Evolutionary conservation across 2,888 invertebrate genomes (phyloP), one percentile per base, ranked within the genome.

Genomic region (Caenorhabditis angaria): DNA sequence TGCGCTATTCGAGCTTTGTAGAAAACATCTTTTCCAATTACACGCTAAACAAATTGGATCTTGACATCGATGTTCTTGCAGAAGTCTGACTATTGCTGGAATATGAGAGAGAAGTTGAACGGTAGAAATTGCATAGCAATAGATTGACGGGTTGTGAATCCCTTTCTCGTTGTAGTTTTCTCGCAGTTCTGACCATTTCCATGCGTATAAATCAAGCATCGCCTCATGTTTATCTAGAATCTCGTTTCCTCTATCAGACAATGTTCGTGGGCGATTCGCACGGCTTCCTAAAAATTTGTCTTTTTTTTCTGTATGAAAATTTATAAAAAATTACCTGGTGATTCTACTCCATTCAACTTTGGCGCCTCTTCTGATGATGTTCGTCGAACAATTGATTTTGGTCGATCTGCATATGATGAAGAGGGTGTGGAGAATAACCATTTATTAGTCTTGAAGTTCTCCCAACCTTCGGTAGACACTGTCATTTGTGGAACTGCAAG

Each of bases 381-480:
- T 47, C 58, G 54, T 24, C 32, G 29, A 28, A 66, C 58, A 2
- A 63, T 59, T 14, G 66, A 55, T 25, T 35, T 58, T n/a, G 71
- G 71, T 32, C 63, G 61, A 10, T 18, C 28, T 41, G 41, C 18
- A 27, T 53, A 61, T 20, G 72, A 72, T 50, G 72, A 72, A 6
- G 72, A 72, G 10, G 72, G 67, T 8, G 67, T 67, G 47, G 66
- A 63, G 57, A 72, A 72, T 0, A 72, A 58, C 72, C 72, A 72
- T 65, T 65, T 72, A 22, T 72, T 72, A 5, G 67, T 72, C 55
- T 72, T 72, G 54, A 72, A 67, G 29, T 59, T 20, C 14, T 58
- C 58, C 72, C 72, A 72, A 14, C 57, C 63, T 41, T 71, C 64
- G 56, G 57, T 61, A 24, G 64, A 61, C 0, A 72, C 67, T 27